Conservation (phyloP, 2,888 invertebrate genomes). For the Scaptomyza reducta region DNA sequence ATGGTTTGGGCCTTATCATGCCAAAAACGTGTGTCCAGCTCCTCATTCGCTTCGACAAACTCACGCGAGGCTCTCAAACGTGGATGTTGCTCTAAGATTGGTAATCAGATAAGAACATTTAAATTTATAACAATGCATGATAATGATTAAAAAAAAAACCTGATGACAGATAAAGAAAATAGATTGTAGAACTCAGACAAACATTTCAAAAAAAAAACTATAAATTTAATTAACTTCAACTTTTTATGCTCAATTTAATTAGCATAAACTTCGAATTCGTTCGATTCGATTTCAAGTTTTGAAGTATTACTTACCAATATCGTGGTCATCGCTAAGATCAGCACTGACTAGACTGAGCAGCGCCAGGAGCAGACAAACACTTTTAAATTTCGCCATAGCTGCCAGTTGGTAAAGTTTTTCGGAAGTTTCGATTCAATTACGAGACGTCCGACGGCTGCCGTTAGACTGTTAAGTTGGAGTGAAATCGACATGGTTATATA, state of each 20-base stretch:
- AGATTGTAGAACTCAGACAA: background rate
- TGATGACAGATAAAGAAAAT: background rate
- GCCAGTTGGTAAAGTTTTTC: background rate
- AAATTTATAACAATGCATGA: background rate
- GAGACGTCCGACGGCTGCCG: constrained; percentile 25
- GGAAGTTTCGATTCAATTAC: constrained; percentile 4
- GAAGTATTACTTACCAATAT: constrained; percentile 51
- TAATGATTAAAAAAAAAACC: background rate
- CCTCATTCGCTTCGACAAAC: constrained; percentile 54
- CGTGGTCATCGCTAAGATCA: constrained; percentile 56
- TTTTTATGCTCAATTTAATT: too few relatives aligned
- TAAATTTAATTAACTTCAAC: too few relatives aligned
- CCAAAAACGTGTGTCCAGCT: constrained; percentile 79
- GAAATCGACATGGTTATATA: constrained; percentile 55
- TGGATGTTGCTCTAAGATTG: constrained; percentile 65
- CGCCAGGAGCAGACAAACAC: constrained; percentile 17
- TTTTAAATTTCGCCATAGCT: constrained; percentile 34
- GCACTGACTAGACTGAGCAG: constrained; percentile 36
- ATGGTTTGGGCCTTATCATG: constrained; percentile 78
- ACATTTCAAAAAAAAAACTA: background rate
- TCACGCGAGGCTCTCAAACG: constrained; percentile 52
- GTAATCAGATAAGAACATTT: background rate
- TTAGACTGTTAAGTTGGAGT: constrained; percentile 42
- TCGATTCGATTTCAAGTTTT: background rate
- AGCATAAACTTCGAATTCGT: background rate